Conservation (phyloP, 2,113 vertebrate species). For the Poecilia latipinna region DNA sequence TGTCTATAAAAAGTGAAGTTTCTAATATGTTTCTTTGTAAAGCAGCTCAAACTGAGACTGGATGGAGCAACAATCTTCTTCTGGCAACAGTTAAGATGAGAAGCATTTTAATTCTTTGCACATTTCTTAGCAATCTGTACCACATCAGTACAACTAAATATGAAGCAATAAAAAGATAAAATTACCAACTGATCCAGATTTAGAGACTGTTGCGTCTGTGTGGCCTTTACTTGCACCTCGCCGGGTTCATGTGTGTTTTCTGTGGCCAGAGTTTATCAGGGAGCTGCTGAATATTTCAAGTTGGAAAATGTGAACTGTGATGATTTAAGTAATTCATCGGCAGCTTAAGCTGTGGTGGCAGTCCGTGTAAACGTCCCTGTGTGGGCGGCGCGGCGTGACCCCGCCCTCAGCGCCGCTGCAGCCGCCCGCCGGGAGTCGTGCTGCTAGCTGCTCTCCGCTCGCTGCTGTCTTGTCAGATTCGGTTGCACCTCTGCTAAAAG, state of each 20-base stretch:
- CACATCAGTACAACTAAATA: not conserved
- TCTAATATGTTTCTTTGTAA: too few relatives aligned
- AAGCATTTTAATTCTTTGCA: too few relatives aligned
- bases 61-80: too few relatives aligned
- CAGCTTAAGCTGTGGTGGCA: not conserved
- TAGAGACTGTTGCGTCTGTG: not conserved
- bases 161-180: not conserved
- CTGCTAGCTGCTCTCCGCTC: constrained; percentile 31
- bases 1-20: too few relatives aligned
- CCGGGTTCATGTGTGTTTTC: not conserved
- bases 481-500: constrained; percentile 75
- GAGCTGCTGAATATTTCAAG: not conserved
- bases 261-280: not conserved
- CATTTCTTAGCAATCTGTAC: not conserved
- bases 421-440: constrained; percentile 15
- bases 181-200: not conserved
- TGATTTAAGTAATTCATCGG: not conserved
- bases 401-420: constrained; percentile 1
- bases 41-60: too few relatives aligned
- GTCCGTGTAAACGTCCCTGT: not conserved
- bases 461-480: constrained; percentile 57
- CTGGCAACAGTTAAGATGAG: too few relatives aligned
- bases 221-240: not conserved
- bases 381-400: not conserved
- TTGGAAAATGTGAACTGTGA: not conserved